phyloP scores from a whole-genome alignment of 2,113 vertebrate genomes.

The Thomomys bottae region DNA sequence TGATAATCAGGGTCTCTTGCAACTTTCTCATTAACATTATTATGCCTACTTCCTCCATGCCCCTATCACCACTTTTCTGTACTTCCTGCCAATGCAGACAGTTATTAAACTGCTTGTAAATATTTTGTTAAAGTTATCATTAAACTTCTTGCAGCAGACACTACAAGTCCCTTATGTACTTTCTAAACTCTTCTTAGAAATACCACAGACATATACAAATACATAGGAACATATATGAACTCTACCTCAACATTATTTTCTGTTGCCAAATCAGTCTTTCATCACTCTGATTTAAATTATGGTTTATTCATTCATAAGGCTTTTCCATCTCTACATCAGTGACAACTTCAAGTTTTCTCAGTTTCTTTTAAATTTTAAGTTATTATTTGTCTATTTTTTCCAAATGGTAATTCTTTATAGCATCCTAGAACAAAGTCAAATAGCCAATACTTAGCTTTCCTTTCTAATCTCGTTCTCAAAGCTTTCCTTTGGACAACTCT shows the following conservation, averaged over 20 bases:
- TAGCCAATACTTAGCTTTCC: not conserved
- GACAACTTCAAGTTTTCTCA: not conserved
- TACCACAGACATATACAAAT: not conserved
- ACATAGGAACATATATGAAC: not conserved
- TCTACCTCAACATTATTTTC: not conserved
- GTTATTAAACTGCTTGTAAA: constrained; percentile 13
- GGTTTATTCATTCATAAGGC: constrained; percentile 22
- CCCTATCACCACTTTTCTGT: not conserved
- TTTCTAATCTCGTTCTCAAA: constrained; percentile 50
- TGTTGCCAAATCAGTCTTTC: constrained; percentile 44
- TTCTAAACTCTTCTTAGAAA: constrained; percentile 23
- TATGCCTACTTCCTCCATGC: not conserved
- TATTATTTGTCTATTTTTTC: constrained; percentile 44
- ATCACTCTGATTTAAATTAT: constrained; percentile 12
- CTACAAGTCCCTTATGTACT: not conserved
- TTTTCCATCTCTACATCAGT: constrained; percentile 26
- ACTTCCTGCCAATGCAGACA: not conserved
- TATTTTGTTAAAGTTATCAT: too few species aligned
- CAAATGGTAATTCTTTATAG: constrained; percentile 34
- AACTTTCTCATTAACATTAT: constrained; percentile 38
- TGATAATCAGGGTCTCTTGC: not conserved
- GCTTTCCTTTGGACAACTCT: not conserved
- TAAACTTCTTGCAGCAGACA: constrained; percentile 24
- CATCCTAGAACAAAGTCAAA: constrained; percentile 3
- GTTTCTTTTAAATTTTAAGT: constrained; percentile 14